Base-by-base conservation (phyloP, 2,888 invertebrate species). In the Oeneis ivallda region DNA sequence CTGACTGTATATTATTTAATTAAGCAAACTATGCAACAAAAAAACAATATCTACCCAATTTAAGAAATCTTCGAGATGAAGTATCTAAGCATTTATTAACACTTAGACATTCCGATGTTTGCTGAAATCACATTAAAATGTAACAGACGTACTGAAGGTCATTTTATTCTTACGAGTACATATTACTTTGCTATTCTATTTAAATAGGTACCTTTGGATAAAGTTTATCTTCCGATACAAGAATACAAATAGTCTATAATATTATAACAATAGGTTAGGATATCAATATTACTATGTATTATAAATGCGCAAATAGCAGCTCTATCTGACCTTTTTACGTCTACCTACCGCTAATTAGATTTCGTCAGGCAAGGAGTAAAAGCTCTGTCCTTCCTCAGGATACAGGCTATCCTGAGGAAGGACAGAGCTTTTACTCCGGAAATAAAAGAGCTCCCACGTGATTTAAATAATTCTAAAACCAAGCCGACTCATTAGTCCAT, bases 181-280 rank as follows among this genome's bases (percentile, higher is more conserved):
- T 15, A 17, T 15, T 32, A 15, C n/a, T 56, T 32, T 37, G n/a
- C 37, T 52, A 53, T 57, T 66, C 17, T 39, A 64, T 61, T 1
- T 26, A 1, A 26, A 56, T 52, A 37, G 37, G 5, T 37, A 37
- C 37, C 37, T 37, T 45, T 49, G 45, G 39, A 66, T 54, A 45
- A 58, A 65, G 39, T 67, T 17, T 37, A 39, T 34, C 39, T 62
- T 58, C 53, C 61, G 64, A 60, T 56, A 50, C 47, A 26, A 32
- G 62, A 58, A 70, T 71, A 63, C 53, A 65, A 72, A 72, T 68
- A 47, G 54, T 10, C 34, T 3, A 15, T 41, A 63, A 41, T 61
- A 53, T 15, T 32, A 34, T 15, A 53, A 53, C 52, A n/a, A 50
- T 34, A 34, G 32, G 32, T 34, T 2, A 9, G 37, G 9, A 37